Base-by-base conservation (phyloP, 1,140 invertebrate genomes). In the Cotesia typhae region DNA sequence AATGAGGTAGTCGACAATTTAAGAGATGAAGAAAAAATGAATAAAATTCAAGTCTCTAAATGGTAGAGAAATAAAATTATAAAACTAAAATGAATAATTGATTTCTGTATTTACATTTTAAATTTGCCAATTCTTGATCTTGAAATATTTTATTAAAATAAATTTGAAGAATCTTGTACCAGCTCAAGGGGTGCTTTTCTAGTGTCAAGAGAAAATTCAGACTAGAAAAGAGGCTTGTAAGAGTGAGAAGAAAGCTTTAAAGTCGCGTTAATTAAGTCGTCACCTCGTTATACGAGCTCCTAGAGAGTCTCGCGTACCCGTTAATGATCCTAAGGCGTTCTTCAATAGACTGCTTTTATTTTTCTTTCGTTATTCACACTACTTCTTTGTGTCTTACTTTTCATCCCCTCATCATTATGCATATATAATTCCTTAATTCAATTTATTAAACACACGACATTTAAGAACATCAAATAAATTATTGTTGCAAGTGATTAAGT, bases 201-300 rank as follows among this genome's bases (percentile, higher is more conserved):
- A 6, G 60, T 63, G 35, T 63, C 36, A 10, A 41, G 28, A 63
- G 37, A n/a, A 63, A 37, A 47, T 47, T 6, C 9, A 63, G 28
- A 63, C 37, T 41, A 63, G 60, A 41, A 63, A 63, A 36, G 60
- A 41, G 28, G 35, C 12, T 38, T 28, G 60, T 38, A 12, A 63
- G 36, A 41, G 60, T 41, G 36, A 63, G 60, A 63, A 17, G 28
- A 63, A 36, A 41, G 60, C 60, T 63, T 47, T 63, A 37, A 63
- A 63, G 60, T 36, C 35, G n/a, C 60, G 64, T 66, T 66, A 66
- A 66, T 66, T 66, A 66, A 66, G 64, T 66, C 64, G 64, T 66
- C 64, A 41, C 38, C 37, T 41, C 64, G 14, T 66, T 66, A 66
- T 52, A 66, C 64, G 64, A 66, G 47, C 36, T 51, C 47, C 64